Base-by-base conservation (phyloP, 2,888 invertebrate species). In the Frankliniella intonsa region DNA sequence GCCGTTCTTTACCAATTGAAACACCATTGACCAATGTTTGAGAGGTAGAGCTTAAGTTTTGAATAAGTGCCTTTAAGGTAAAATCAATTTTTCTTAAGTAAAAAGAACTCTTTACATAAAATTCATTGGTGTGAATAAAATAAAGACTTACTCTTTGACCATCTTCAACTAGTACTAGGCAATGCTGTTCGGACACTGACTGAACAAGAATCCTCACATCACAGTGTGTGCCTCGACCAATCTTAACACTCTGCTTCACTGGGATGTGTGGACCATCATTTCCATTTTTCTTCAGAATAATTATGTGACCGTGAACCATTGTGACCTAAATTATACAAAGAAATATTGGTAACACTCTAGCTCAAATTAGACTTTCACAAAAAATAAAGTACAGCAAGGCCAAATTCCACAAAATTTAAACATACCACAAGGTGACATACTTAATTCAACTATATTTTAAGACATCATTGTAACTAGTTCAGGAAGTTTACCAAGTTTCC, bases 151-250 rank as follows among this genome's bases (percentile, higher is more conserved):
- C 69, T 22, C 69, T 22, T 25, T 25, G 22, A 8, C 25, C 69
- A 10, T 76, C 12, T 25, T 76, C 69, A 22, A 76, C 25, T 12
- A 76, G 25, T 22, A 76, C 25, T 25, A 76, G 25, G 9, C 69
- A 76, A 12, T 76, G 69, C 25, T 25, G 25, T 25, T 76, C 69
- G 2, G 69, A 76, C 25, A 76, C 69, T 1, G 69, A 76, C 25
- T 76, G 69, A 12, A 76, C 69, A 76, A 25, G 25, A 76, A 76
- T 76, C 12, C 69, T 22, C 8, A 76, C 25, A 25, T 76, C 69
- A 22, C 69, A 76, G 8, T 76, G 69, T 76, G 69, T 76, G 22
- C 69, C 69, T 2, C 69, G n/a, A 76, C 69, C 69, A 76, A 76
- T 76, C 12, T 76, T 76, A 1, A 76, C 22, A 25, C 69, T 76